Evolutionary conservation across 2,797 vertebrate species (phyloP), one percentile per base, ranked within the genome.

Genomic region (Lithobates sylvaticus): DNA sequence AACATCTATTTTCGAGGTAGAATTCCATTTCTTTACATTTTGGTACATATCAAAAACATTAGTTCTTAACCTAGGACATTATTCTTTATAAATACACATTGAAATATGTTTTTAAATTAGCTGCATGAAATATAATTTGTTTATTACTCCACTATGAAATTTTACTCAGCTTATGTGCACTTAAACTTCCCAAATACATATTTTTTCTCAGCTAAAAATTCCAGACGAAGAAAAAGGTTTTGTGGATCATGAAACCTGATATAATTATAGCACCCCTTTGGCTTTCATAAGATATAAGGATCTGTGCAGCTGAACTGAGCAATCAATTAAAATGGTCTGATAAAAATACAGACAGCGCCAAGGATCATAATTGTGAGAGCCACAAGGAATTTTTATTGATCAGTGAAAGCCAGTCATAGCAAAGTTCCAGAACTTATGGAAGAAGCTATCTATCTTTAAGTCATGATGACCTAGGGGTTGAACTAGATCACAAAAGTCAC

Each of bases 311-410:
- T 75, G 44, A 78, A 84, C 75, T 68, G 32, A 72, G 76, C 70
- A 84, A 79, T 87, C 86, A 79, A 84, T 87, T 87, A 79, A 78
- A 84, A 84, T 61, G 42, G 77, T 87, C 77, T 83, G 42, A 72
- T 83, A 74, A 84, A 83, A 87, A 83, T 87, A 78, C 75, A 75
- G 70, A 78, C 44, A 75, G 74, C 75, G 61, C 8, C 29, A 44
- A 50, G 81, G 44, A 87, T 84, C 86, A 83, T 83, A 83, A 78
- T 77, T 75, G 74, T 70, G 36, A 83, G 64, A 65, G 86, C 86
- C 86, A 83, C 76, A 50, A 87, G 86, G 86, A 83, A 72, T 83
- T 74, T 73, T 79, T 73, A 87, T 87, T 65, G 86, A 87, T 87
- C 79, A 84, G 81, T 83, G 64, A 84, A 83, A 84, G 69, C 10